Evolutionary conservation across 30 jellyfish, hydroid and myxozoan species (phyloP), one percentile per base, ranked within the genome.

Genomic region (Catostylus mosaicus): DNA sequence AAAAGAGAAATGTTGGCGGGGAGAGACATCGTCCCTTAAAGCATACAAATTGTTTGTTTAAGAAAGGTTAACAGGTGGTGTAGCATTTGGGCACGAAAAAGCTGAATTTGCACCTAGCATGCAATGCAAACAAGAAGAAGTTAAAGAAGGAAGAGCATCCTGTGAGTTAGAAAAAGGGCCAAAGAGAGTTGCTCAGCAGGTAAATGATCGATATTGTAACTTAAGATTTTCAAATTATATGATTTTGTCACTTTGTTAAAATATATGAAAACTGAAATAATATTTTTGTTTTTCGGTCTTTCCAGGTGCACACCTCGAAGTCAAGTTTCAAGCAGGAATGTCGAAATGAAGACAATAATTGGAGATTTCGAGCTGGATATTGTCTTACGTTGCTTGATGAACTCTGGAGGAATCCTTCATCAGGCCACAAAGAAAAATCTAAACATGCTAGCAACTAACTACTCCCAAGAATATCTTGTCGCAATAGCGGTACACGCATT

Each of bases 281-380:
- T 46, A 46, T 46, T 61, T 61, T 29, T 61, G 73, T 61, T 16
- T 61, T n/a, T 61, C 40, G 36, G 32, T 16, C 73, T 3, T 61
- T 61, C 73, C 22, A 20, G 40, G 33, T 22, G 37, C 12, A 11
- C 37, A 22, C 22, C 29, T 22, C 37, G 37, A 61, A 61, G 73
- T 61, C n/a, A n/a, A n/a, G n/a, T n/a, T n/a, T 61, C 73, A 61
- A 61, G 73, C 73, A 61, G 73, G 40, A 61, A 61, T 61, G 73
- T 16, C 73, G 40, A 61, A 33, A 61, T 61, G 73, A 61, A 61
- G 40, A 16, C 73, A 2, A 61, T 61, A 61, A 61, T 61, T 20
- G 43, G 73, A 11, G 73, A 20, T 1, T 61, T 61, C 73, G 73
- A 61, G 33, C 73, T 61, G 12, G 73, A 3, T 1, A 8, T 61